Evolutionary conservation across 2,797 vertebrate species (phyloP).

Genomic region (Myotis vivesi): DNA sequence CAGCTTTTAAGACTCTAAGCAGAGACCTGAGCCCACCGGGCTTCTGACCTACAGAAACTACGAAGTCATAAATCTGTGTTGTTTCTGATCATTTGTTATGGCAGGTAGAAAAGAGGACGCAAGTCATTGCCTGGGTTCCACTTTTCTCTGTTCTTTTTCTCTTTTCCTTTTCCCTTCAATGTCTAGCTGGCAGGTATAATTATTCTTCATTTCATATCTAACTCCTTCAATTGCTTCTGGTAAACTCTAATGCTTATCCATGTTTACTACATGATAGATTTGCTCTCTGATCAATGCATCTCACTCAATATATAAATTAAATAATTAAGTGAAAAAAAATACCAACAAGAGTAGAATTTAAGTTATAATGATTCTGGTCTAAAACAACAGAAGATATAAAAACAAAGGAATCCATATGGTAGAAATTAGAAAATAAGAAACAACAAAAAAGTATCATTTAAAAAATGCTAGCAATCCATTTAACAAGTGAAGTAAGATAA

Average conservation of each 20-base stretch:
- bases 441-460: not conserved
- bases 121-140: not conserved
- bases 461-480: not conserved
- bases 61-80: not conserved
- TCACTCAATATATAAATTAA: not conserved
- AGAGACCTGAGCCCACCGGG: not conserved
- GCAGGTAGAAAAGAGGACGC: not conserved
- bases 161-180: not conserved
- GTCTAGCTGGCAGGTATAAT: not conserved
- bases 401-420: not conserved
- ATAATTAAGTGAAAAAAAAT: not conserved
- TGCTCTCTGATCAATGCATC: not conserved
- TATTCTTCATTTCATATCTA: not conserved
- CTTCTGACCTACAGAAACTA: not conserved
- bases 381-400: not conserved
- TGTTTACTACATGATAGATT: not conserved
- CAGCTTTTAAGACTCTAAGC: not conserved
- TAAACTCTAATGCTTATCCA: not conserved
- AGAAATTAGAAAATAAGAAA: conserved; percentile 15
- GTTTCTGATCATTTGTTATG: not conserved
- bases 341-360: not conserved
- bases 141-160: not conserved
- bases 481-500: not conserved
- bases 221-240: not conserved
- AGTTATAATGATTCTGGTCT: not conserved